These are phyloP conservation scores for Hololepta plana DNA, from an alignment of 2,888 invertebrate genomes.

Conservation along the genomic window DNA sequence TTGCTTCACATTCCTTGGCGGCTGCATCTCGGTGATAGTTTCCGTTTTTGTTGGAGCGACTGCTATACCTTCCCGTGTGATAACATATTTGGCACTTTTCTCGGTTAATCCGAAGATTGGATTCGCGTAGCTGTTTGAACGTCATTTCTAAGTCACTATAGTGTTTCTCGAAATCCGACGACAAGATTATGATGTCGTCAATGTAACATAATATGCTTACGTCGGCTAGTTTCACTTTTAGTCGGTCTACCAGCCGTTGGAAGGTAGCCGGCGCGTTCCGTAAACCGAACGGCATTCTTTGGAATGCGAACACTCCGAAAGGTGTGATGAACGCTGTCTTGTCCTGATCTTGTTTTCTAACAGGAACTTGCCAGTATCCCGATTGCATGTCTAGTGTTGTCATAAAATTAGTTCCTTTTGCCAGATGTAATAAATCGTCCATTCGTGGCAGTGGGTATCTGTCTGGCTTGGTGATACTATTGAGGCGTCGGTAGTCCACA, in stretches of 20 bases:
- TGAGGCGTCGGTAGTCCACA: conserved; percentile 18
- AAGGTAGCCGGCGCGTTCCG: conserved; percentile 13
- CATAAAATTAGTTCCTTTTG: conserved; percentile 13
- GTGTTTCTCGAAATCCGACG: conserved; percentile 11
- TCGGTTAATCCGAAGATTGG: conserved; percentile 10
- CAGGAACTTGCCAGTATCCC: conserved; percentile 21
- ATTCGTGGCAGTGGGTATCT: conserved; percentile 22
- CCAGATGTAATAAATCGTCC: conserved; percentile 21
- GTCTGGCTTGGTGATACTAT: conserved; percentile 11
- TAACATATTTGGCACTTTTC: conserved; percentile 12
- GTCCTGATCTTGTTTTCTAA: conserved; percentile 19
- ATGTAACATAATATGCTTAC: conserved; percentile 12
- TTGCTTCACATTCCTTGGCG: conserved; percentile 8
- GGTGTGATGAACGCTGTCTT: conserved; percentile 15
- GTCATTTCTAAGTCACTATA: conserved; percentile 10
- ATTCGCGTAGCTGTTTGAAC: conserved; percentile 9
- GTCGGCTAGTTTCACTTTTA: conserved; percentile 10
- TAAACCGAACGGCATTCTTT: conserved; percentile 13
- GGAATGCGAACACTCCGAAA: conserved; percentile 12
- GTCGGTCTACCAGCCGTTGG: conserved; percentile 13
- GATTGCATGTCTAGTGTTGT: conserved; percentile 18
- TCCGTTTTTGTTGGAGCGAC: conserved; percentile 7
- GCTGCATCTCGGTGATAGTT: conserved; percentile 7
- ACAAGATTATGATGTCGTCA: conserved; percentile 14
- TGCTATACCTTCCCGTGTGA: conserved; percentile 7